These are phyloP conservation scores for Campopleginae sp. DNA, from an alignment of 2,888 invertebrate species.

Conservation along the genomic window DNA sequence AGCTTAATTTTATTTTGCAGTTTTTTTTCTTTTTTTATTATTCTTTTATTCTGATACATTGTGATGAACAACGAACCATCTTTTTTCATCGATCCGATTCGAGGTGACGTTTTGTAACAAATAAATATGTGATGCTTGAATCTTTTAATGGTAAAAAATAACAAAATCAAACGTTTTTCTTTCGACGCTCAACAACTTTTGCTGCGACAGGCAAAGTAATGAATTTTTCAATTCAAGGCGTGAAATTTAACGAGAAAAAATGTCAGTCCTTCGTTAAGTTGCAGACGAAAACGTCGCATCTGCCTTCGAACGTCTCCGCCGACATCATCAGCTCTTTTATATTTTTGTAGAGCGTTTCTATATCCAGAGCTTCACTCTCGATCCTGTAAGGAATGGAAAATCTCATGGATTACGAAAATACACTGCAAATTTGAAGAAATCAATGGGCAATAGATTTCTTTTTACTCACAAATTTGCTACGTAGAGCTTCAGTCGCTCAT, in stretches of 20 bases:
- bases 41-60: constrained; percentile 21
- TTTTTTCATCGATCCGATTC: constrained; percentile 13
- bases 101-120: constrained; percentile 37
- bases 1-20: constrained; percentile 20
- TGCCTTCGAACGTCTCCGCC: constrained; percentile 71
- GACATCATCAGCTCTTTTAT: constrained; percentile 77
- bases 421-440: not conserved
- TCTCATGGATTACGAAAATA: not conserved
- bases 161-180: not conserved
- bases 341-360: constrained; percentile 72
- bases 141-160: not conserved
- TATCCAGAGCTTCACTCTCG: constrained; percentile 75
- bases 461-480: constrained; percentile 77
- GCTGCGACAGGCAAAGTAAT: not conserved
- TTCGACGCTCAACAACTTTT: not conserved
- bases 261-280: constrained; percentile 48
- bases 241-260: not conserved
- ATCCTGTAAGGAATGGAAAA: constrained; percentile 73
- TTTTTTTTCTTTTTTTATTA: constrained; percentile 18
- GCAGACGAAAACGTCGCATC: constrained; percentile 74
- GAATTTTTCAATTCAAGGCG: too few species aligned
- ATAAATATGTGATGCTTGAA: constrained; percentile 27
- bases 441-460: not conserved
- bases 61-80: constrained; percentile 2
- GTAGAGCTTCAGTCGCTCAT: constrained; percentile 73